phyloP scores from a whole-genome alignment of 2,113 vertebrate species.

The Atlantisia rogersi region DNA sequence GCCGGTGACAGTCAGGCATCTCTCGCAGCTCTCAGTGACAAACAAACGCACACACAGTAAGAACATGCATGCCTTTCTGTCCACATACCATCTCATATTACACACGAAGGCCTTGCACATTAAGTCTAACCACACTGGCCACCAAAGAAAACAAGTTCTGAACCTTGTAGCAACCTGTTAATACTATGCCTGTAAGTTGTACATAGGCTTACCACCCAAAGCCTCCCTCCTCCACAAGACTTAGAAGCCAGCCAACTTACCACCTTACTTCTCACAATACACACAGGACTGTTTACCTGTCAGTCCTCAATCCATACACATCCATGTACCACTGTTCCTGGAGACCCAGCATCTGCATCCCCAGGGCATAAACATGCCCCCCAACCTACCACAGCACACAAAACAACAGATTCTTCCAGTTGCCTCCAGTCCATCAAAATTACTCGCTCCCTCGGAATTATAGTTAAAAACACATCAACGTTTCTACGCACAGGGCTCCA shows the following conservation, averaged over 20 bases:
- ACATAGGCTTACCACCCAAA: background rate
- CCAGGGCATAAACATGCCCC: background rate
- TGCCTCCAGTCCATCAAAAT: background rate
- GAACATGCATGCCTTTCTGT: background rate
- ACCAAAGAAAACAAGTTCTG: slow-evolving; percentile 31
- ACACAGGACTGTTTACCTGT: background rate
- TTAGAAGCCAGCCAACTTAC: background rate
- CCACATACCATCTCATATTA: slow-evolving; percentile 18
- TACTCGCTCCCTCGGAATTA: background rate
- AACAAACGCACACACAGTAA: background rate
- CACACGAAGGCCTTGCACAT: background rate
- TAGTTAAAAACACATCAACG: fast-evolving
- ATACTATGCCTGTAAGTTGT: background rate
- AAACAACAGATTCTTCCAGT: background rate
- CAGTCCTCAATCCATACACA: background rate
- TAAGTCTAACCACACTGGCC: background rate
- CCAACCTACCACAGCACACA: background rate
- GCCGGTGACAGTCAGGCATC: background rate
- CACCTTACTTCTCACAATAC: background rate
- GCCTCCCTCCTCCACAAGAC: background rate
- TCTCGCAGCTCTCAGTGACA: background rate
- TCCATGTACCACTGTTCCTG: background rate
- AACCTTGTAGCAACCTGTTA: slow-evolving; percentile 42
- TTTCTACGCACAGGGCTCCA: background rate
- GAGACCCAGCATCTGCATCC: background rate